These are phyloP conservation scores for Caenorhabditis latens DNA, from an alignment of 1,140 invertebrate genomes.

Conservation along the genomic window DNA sequence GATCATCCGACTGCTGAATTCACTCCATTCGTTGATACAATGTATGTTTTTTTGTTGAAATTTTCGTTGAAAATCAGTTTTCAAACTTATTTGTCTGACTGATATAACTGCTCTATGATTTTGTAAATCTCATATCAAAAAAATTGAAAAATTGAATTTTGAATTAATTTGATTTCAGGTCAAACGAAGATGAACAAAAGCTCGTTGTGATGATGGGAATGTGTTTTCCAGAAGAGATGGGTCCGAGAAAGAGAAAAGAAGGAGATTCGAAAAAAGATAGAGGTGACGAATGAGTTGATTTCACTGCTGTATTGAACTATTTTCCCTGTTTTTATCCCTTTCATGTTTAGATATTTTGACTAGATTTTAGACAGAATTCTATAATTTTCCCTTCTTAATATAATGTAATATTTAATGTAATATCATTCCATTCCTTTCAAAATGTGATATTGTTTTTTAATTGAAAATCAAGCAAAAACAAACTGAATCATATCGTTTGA, in stretches of 20 bases:
- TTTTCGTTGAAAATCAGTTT: background rate
- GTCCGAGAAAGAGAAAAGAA: slow-evolving; percentile 31
- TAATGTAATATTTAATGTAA: slow-evolving; percentile 6
- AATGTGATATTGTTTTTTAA: slow-evolving; percentile 1
- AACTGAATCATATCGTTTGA: slow-evolving; percentile 66
- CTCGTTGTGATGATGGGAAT: slow-evolving; percentile 21
- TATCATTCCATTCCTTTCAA: slow-evolving; percentile 11
- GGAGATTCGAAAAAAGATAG: background rate
- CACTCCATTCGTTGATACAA: slow-evolving; percentile 50
- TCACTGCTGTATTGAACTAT: too few species aligned
- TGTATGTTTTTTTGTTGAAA: slow-evolving; percentile 14
- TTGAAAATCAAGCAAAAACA: background rate
- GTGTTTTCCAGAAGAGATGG: slow-evolving; percentile 25
- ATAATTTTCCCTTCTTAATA: background rate
- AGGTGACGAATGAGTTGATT: background rate
- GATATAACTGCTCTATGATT: too few species aligned
- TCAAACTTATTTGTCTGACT: background rate
- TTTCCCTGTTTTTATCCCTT: background rate
- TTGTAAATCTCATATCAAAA: too few species aligned
- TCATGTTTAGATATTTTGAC: slow-evolving; percentile 3
- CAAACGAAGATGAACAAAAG: slow-evolving; percentile 8
- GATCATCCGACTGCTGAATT: slow-evolving; percentile 28
- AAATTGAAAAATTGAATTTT: too few species aligned
- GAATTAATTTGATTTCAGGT: background rate
- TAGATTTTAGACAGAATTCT: background rate